Base-by-base conservation (phyloP, 2,888 invertebrate genomes). In the Cantharis rufa region DNA sequence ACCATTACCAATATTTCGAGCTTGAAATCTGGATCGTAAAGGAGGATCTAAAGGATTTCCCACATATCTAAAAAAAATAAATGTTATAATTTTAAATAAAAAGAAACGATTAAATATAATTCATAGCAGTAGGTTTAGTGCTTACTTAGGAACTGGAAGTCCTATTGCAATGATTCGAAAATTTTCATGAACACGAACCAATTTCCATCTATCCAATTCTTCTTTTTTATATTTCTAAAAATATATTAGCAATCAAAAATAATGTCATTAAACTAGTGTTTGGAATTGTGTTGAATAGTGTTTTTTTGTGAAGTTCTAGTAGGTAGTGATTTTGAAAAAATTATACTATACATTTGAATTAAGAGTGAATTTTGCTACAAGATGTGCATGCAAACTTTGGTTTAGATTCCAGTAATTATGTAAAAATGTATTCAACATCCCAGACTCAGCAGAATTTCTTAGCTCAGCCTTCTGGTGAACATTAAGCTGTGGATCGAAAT, bases 41-140 rank as follows among this genome's bases (percentile, higher is more conserved):
- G 99, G 99, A 18, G 98, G 98, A 90, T 99, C 99, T 48, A 99
- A 89, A 0, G 98, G 96, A 87, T 98, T 97, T 4, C 98, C 99
- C 70, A 92, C 91, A 88, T 96, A 98, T 72, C 93, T 90, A 21
- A 74, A 81, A 82, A 61, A 32, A 13, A 32, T 13, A 24, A 24
- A 32, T 32, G 11, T 32, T n/a, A 48, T 48, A n/a, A 13, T 48
- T 5, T 48, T 48, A n/a, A n/a, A n/a, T n/a, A 5, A 48, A 48
- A n/a, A 13, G 0, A 32, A 13, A 10, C 10, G 13, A 32, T 10
- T 13, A 13, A 3, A 32, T 13, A 32, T 32, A 3, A 13, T 21
- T 13, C 13, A 4, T 27, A 48, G 66, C 16, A 69, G 21, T 5
- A 13, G 11, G 3, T 13, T 1, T 15, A 72, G n/a, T 61, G 80